A percentile compares a stretch with the other conserved stretches of the same genome.
Evolutionary conservation across 2,888 invertebrate species (phyloP).

Genomic region (Rhabditoides inermis): DNA sequence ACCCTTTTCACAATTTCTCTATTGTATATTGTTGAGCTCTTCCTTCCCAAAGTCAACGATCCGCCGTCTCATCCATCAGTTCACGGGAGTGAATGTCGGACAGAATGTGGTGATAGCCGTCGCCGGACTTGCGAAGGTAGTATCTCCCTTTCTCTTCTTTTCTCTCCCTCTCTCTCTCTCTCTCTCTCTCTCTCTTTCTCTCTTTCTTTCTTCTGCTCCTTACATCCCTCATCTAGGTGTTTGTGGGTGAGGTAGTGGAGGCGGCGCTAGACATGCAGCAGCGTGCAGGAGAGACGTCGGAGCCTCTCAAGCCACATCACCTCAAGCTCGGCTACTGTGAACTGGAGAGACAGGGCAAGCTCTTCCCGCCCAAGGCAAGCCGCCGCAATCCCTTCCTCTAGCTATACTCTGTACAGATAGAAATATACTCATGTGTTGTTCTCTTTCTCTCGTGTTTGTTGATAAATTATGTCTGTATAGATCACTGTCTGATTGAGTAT

Average conservation of each 20-base stretch:
- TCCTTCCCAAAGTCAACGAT: constrained; percentile 27
- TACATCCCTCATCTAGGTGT: too few species aligned
- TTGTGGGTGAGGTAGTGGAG: constrained; percentile 96
- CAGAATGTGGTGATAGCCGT: constrained; percentile 99
- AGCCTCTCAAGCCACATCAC: constrained; percentile 32
- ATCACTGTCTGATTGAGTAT: too few species aligned
- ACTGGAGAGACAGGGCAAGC: constrained; percentile 32
- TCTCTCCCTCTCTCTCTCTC: too few species aligned
- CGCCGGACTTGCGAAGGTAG: constrained; percentile 85
- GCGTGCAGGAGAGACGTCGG: constrained; percentile 5
- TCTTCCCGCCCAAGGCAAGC: constrained; percentile 38
- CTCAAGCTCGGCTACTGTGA: constrained; percentile 22
- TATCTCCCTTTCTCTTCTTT: too few species aligned
- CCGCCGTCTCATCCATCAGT: constrained; percentile 78
- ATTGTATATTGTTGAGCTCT: constrained; percentile 13
- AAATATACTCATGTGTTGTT: too few species aligned
- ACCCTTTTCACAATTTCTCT: background rate
- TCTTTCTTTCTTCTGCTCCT: too few species aligned
- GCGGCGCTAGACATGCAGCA: constrained; percentile 61
- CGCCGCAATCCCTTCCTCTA: constrained; percentile 22
- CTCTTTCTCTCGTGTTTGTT: background rate
- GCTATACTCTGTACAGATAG: too few species aligned
- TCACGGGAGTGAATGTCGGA: constrained; percentile 81
- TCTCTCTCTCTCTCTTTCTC: too few species aligned
- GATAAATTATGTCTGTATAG: background rate